These are phyloP conservation scores for Paradisaea rubra DNA, from an alignment of 2,113 vertebrate genomes.

Conservation along the genomic window DNA sequence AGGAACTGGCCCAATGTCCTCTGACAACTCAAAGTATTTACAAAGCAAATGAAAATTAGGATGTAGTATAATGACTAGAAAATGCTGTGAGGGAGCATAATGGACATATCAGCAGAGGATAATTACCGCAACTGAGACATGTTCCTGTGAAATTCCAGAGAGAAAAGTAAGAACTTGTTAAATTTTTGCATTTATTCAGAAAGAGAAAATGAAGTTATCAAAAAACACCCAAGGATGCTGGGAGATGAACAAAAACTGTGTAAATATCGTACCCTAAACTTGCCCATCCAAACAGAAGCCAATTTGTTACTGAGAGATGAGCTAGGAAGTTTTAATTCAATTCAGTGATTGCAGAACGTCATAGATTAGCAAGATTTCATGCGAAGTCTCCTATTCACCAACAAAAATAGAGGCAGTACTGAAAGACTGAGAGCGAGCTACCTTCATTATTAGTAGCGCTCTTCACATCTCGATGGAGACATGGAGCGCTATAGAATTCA, in stretches of 20 bases:
- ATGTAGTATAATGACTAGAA: not conserved
- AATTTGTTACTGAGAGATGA: not conserved
- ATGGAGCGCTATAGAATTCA: accelerated
- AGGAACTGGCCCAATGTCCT: not conserved
- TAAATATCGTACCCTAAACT: not conserved
- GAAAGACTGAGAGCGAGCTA: not conserved
- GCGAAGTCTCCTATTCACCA: not conserved
- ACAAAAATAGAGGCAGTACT: not conserved
- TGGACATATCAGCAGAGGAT: not conserved
- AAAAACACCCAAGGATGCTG: not conserved
- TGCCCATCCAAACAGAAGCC: not conserved
- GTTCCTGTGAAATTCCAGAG: not conserved
- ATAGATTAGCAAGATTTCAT: not conserved
- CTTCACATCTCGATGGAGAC: not conserved
- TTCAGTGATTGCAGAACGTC: not conserved
- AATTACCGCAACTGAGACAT: not conserved
- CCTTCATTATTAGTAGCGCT: not conserved
- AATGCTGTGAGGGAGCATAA: not conserved
- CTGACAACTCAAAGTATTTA: not conserved
- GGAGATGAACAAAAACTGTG: not conserved
- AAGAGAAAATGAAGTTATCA: not conserved
- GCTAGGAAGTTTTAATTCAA: not conserved
- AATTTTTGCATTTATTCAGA: not conserved
- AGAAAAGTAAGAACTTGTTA: not conserved
- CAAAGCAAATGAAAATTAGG: not conserved